These are phyloP conservation scores for Brachionus asplanchnoidis DNA, from an alignment of 1,140 invertebrate genomes.

Conservation along the genomic window DNA sequence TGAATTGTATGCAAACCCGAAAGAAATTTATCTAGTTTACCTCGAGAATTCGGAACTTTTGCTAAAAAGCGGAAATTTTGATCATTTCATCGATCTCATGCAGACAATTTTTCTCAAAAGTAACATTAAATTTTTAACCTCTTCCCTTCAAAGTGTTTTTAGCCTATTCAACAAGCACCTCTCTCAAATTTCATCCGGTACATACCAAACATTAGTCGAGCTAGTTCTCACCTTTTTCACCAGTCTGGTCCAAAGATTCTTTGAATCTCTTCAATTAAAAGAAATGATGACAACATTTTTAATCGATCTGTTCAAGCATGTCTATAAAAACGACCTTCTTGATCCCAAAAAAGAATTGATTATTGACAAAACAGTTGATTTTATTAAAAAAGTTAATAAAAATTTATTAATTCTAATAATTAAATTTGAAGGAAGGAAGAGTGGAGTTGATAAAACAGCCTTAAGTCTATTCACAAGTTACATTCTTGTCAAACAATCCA, in stretches of 20 bases:
- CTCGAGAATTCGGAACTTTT: not conserved
- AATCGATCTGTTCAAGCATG: not conserved
- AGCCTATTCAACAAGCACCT: not conserved
- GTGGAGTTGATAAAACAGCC: not conserved
- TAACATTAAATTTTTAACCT: not conserved
- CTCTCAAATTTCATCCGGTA: not conserved
- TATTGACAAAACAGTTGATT: not conserved
- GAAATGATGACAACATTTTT: not conserved
- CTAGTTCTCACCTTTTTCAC: not conserved
- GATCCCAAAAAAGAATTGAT: not conserved
- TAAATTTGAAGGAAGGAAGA: not conserved
- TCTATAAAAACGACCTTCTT: not conserved
- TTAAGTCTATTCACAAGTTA: not conserved
- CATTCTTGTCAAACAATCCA: not conserved
- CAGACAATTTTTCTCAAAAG: not conserved
- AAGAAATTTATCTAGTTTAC: slow-evolving; percentile 38
- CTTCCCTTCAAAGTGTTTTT: not conserved
- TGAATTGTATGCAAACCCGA: not conserved
- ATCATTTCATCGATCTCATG: not conserved
- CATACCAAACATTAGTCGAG: not conserved
- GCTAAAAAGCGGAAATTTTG: not conserved
- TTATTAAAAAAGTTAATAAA: not conserved
- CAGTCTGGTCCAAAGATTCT: not conserved
- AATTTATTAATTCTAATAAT: not conserved
- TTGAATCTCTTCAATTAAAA: not conserved